Base-by-base conservation (phyloP, 2,888 invertebrate genomes). In the Megamerina dolium region DNA sequence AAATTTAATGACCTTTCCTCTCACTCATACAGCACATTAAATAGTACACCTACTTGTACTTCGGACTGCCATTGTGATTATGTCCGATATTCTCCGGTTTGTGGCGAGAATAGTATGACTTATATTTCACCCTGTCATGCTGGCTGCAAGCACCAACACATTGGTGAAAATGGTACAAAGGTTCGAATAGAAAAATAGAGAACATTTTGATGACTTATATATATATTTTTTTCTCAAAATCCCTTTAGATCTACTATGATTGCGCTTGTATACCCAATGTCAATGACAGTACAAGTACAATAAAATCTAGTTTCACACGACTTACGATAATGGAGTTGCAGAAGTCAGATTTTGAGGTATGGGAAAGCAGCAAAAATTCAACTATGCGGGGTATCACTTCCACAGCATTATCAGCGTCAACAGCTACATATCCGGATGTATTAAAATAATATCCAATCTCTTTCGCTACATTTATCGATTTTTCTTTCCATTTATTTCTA, bases 71-170 rank as follows among this genome's bases (percentile, higher is more conserved):
- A 77, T 48, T 86, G 85, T 63, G 80, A 82, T 55, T 81, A 79
- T 55, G 80, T 81, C 18, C 80, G 79, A 55, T 85, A 82, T 63
- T 80, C 82, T 50, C 85, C 85, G 0, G 80, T 85, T 2, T 85
- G 85, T 62, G 77, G 79, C 12, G 73, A 76, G 26, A 75, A 77
- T 43, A 76, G 77, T 2, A 73, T 77, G 35, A 81, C 82, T 5
- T 86, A 77, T 62, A 85, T 85, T 58, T 85, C 85, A 0, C 81
- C 86, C 5, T 87, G 87, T 60, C 84, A 85, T 60, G 87, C 86
- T 10, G 87, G 87, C 2, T 87, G 85, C 60, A 73, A 66, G 33
- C 58, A 61, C 14, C 62, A 67, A 47, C 53, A 61, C 16, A 54
- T 52, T n/a, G 54, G 57, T 17, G 18, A 19, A 14, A 71, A 73